These are phyloP conservation scores for Acrobasis suavella DNA, from an alignment of 2,888 invertebrate species.

Conservation along the genomic window DNA sequence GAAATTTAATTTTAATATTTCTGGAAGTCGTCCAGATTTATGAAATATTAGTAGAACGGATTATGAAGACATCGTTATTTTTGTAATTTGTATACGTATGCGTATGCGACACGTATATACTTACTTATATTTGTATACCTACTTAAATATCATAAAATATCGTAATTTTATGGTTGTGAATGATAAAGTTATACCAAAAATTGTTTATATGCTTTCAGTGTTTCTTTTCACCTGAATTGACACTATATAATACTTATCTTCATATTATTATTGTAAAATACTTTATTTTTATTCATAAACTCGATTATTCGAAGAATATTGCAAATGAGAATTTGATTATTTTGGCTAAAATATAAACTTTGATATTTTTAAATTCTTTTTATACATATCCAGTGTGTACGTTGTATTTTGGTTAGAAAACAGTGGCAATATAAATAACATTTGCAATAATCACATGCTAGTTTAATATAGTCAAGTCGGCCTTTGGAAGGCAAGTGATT, in stretches of 20 bases:
- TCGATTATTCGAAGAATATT: slow-evolving; percentile 20
- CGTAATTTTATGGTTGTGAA: slow-evolving; percentile 68
- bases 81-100: slow-evolving; percentile 18
- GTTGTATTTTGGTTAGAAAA: background rate
- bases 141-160: slow-evolving; percentile 33
- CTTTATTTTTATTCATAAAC: slow-evolving; percentile 2
- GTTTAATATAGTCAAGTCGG: slow-evolving; percentile 33
- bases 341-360: background rate
- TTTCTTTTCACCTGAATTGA: slow-evolving; percentile 23
- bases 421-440: slow-evolving; percentile 26
- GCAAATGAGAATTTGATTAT: slow-evolving; percentile 27
- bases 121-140: background rate
- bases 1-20: no score
- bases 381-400: no score
- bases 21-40: slow-evolving; percentile 5
- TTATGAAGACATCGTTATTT: slow-evolving; percentile 17
- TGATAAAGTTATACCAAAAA: slow-evolving; percentile 42
- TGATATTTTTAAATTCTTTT: background rate
- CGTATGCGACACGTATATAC: slow-evolving; percentile 13
- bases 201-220: slow-evolving; percentile 30
- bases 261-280: background rate
- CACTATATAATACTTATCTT: background rate
- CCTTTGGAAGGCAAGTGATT: slow-evolving; percentile 67
- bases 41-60: background rate
- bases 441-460: slow-evolving; percentile 36